These are phyloP conservation scores for Paraplagusia blochii DNA, from an alignment of 2,113 vertebrate species.

Conservation along the genomic window DNA sequence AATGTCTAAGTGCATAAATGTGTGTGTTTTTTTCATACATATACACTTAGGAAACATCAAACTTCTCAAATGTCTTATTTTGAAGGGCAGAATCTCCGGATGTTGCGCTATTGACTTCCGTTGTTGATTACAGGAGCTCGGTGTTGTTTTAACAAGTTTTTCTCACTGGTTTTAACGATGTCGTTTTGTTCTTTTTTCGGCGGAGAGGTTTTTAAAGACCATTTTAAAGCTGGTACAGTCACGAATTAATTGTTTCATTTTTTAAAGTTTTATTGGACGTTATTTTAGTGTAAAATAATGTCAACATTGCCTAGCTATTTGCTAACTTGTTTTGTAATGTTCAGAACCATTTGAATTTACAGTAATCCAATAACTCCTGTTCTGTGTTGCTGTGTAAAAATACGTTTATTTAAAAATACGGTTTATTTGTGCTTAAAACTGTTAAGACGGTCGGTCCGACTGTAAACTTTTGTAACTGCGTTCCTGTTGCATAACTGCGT, in stretches of 20 bases:
- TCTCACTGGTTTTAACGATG: slow-evolving; percentile 61
- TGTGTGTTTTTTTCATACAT: too few species aligned
- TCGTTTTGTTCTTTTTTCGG: slow-evolving; percentile 84
- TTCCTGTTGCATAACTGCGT: not conserved
- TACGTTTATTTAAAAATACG: too few species aligned
- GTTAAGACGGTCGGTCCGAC: too few species aligned
- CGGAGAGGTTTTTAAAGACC: slow-evolving; percentile 81
- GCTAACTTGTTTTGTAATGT: slow-evolving; percentile 3
- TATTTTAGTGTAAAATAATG: not conserved
- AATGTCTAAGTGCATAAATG: too few species aligned
- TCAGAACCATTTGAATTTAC: too few species aligned
- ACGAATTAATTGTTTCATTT: not conserved
- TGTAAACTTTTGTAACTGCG: slow-evolving; percentile 5
- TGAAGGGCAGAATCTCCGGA: slow-evolving; percentile 30
- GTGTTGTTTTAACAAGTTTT: not conserved
- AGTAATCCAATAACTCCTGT: too few species aligned
- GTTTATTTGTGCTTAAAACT: too few species aligned
- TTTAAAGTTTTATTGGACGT: not conserved
- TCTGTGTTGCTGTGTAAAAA: too few species aligned
- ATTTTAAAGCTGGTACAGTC: slow-evolving; percentile 80
- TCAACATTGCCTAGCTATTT: not conserved
- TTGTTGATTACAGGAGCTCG: too few species aligned
- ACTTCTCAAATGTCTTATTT: slow-evolving; percentile 10
- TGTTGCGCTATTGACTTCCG: not conserved
- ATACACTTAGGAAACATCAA: too few species aligned